These are phyloP conservation scores for Ctena decussata DNA, from an alignment of 2,888 invertebrate genomes.

Conservation along the genomic window DNA sequence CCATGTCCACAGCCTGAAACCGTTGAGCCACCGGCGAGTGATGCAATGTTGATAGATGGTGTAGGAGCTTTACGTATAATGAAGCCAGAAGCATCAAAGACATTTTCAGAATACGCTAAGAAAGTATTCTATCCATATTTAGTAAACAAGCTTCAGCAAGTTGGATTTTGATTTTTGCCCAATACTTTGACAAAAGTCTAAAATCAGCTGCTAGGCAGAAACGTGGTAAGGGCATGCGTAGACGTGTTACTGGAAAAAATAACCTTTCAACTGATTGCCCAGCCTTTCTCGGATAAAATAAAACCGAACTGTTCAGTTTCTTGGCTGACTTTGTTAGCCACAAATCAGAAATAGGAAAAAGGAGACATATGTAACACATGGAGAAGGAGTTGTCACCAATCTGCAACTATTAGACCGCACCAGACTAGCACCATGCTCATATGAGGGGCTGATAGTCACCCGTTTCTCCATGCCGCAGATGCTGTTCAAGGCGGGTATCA, in stretches of 20 bases:
- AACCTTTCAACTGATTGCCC: constrained; percentile 56
- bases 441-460: constrained; percentile 62
- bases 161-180: constrained; percentile 41
- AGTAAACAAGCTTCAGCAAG: not conserved
- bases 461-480: constrained; percentile 37
- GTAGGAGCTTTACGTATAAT: not conserved
- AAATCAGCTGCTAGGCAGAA: constrained; percentile 51
- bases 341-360: not conserved
- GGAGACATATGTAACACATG: not conserved
- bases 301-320: constrained; percentile 57
- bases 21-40: not conserved
- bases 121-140: not conserved
- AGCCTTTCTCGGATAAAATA: constrained; percentile 49
- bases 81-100: not conserved
- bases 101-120: not conserved
- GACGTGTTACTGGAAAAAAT: constrained; percentile 38
- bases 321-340: constrained; percentile 36
- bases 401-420: not conserved
- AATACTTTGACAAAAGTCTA: constrained; percentile 29
- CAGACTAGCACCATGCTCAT: constrained; percentile 36
- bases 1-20: not conserved
- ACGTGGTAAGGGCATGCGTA: constrained; percentile 37
- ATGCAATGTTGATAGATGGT: not conserved
- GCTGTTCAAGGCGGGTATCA: constrained; percentile 15
- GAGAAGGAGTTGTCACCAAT: not conserved